Conservation (phyloP, 2,797 vertebrate genomes). For the Tragelaphus oryx region DNA sequence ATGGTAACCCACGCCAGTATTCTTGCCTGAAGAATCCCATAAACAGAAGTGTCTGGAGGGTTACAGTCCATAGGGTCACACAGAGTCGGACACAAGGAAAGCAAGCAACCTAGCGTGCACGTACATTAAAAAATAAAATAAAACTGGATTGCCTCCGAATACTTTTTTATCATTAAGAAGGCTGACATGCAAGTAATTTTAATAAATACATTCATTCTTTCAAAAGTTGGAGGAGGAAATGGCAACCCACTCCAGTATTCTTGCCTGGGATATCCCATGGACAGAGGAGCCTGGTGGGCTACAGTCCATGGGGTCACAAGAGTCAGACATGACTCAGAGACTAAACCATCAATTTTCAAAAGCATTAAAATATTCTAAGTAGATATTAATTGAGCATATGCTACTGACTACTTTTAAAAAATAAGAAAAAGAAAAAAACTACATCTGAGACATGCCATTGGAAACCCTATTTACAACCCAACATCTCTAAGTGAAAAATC, state of each 20-base stretch:
- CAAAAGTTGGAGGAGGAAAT: neutral
- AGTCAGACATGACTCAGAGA: too few relatives aligned
- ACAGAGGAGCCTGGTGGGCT: too few relatives aligned
- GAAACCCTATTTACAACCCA: neutral
- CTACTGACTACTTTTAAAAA: neutral
- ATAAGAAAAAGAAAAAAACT: neutral
- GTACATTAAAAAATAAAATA: neutral
- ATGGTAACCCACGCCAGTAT: too few relatives aligned
- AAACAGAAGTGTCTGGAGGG: too few relatives aligned
- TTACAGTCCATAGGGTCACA: too few relatives aligned
- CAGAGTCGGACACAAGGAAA: too few relatives aligned
- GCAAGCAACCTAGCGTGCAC: too few relatives aligned
- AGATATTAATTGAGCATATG: neutral
- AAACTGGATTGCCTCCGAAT: neutral
- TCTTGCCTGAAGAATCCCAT: too few relatives aligned
- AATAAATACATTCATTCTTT: neutral
- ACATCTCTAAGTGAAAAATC: neutral
- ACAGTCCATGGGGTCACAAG: too few relatives aligned
- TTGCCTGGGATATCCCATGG: too few relatives aligned
- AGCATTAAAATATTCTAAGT: neutral
- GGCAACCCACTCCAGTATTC: too few relatives aligned
- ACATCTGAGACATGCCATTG: neutral
- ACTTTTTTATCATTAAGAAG: neutral
- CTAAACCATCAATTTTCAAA: neutral
- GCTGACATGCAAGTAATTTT: neutral